phyloP scores from a whole-genome alignment of 2,888 invertebrate species.

The Meteorus cinctellus region DNA sequence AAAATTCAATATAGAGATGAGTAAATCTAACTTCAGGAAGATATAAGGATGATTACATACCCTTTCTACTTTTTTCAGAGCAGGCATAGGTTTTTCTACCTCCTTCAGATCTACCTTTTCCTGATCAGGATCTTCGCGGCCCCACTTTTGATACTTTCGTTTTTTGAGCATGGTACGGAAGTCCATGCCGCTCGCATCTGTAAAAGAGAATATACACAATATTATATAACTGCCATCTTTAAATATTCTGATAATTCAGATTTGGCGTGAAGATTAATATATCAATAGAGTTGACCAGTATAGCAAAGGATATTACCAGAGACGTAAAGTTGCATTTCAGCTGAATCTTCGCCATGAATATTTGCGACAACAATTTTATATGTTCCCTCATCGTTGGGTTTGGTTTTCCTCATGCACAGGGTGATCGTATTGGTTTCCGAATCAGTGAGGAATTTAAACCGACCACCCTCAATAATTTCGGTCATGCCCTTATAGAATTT shows the following conservation, averaged over 20 bases:
- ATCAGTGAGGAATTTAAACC: slow-evolving; percentile 96
- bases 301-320: slow-evolving; percentile 80
- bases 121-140: slow-evolving; percentile 90
- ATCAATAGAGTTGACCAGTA: too few relatives aligned
- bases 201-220: slow-evolving; percentile 23
- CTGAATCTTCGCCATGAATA: slow-evolving; percentile 95
- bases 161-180: slow-evolving; percentile 99
- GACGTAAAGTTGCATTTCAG: slow-evolving; percentile 96
- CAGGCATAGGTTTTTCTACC: slow-evolving; percentile 88
- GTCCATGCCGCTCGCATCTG: slow-evolving; percentile 98
- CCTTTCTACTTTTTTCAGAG: slow-evolving; percentile 94
- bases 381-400: slow-evolving; percentile 97
- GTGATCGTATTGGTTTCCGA: slow-evolving; percentile 94
- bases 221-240: neutral
- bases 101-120: slow-evolving; percentile 96
- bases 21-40: neutral
- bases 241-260: too few relatives aligned
- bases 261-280: too few relatives aligned
- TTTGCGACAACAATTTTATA: slow-evolving; percentile 95
- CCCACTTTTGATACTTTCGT: slow-evolving; percentile 96
- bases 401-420: slow-evolving; percentile 95
- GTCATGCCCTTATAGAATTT: slow-evolving; percentile 96
- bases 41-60: slow-evolving; percentile 76
- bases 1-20: slow-evolving; percentile 17
- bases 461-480: slow-evolving; percentile 95